A percentile compares a stretch with the other conserved stretches of the same genome.
phyloP scores from a whole-genome alignment of 1,140 invertebrate genomes.

The Brevipalpus yothersi region DNA sequence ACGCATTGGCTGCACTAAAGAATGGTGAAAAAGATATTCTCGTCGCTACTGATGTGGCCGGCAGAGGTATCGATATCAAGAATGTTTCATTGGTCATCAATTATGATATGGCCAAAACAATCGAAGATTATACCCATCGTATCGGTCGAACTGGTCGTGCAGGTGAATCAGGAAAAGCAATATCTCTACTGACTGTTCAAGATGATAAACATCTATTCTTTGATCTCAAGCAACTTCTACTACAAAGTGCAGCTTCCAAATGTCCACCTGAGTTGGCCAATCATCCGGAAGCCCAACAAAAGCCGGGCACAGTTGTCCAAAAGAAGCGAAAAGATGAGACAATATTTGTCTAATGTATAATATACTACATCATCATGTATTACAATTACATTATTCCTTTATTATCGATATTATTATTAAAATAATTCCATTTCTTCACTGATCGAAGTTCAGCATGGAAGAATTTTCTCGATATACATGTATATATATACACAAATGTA shows the following conservation, averaged over 20 bases:
- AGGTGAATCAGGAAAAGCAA: conserved; percentile 82
- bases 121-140: conserved; percentile 98
- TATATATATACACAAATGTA: no score
- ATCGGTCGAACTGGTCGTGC: conserved; percentile 96
- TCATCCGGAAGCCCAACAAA: conserved; percentile 94
- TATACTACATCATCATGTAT: no score
- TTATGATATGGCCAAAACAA: conserved; percentile 98
- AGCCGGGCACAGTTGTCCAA: conserved; percentile 78
- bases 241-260: conserved; percentile 68
- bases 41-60: conserved; percentile 96
- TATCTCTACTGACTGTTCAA: conserved; percentile 75
- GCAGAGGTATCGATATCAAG: conserved; percentile 56
- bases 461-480: no score
- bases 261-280: conserved; percentile 92
- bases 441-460: no score
- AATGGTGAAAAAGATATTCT: conserved; percentile 80
- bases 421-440: no score
- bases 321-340: conserved; percentile 68
- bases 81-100: conserved; percentile 96
- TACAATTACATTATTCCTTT: no score
- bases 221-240: conserved; percentile 77
- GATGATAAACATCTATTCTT: conserved; percentile 89
- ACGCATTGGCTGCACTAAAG: conserved; percentile 84
- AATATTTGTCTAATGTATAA: conserved; percentile 18
- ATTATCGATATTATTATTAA: no score